A percentile compares a stretch with the other conserved stretches of the same genome.
Evolutionary conservation across 2,797 vertebrate genomes (phyloP).

Genomic region (Oceanodroma leucorhoa): DNA sequence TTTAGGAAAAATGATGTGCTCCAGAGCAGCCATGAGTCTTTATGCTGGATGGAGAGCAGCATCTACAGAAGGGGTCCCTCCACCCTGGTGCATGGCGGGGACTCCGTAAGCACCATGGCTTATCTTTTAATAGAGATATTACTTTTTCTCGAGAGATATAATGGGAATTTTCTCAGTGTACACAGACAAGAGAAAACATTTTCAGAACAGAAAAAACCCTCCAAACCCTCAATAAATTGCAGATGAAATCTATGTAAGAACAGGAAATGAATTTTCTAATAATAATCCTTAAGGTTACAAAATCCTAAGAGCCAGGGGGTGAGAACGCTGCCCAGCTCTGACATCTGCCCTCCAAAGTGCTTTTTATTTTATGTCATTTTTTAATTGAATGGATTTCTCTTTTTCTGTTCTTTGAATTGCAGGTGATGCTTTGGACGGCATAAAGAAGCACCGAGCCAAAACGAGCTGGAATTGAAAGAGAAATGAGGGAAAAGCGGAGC

Average conservation of each 20-base stretch:
- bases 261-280: slow-evolving; percentile 47
- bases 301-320: background rate
- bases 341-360: background rate
- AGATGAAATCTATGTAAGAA: slow-evolving; percentile 30
- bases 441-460: background rate
- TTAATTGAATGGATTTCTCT: slow-evolving; percentile 16
- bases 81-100: background rate
- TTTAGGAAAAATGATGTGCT: slow-evolving; percentile 1
- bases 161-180: background rate
- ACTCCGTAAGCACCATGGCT: background rate
- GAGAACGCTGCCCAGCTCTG: background rate
- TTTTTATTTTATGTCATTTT: slow-evolving; percentile 32
- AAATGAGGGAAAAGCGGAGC: background rate
- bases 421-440: background rate
- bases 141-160: background rate
- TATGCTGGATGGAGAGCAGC: background rate
- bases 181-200: slow-evolving; percentile 10
- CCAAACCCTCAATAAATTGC: background rate
- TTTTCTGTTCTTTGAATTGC: slow-evolving; percentile 4
- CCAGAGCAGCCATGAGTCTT: background rate
- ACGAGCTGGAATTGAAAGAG: background rate
- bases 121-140: background rate
- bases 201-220: background rate
- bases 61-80: background rate
- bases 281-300: background rate